Evolutionary conservation across 2,113 vertebrate genomes (phyloP).

Genomic region (Otolemur garnettii): DNA sequence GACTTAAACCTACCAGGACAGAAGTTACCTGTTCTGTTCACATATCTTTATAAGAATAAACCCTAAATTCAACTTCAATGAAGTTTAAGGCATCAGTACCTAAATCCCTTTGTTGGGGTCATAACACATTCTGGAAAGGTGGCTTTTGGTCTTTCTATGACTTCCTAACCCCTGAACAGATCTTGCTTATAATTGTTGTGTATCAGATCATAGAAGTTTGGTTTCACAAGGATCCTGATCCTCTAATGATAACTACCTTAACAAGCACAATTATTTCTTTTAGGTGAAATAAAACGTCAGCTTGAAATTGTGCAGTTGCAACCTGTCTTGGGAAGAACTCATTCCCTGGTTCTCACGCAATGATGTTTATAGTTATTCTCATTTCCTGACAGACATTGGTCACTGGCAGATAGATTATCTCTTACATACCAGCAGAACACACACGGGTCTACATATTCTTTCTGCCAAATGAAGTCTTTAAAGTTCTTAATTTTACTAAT

Average conservation of each 20-base stretch:
- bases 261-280: slow-evolving; percentile 66
- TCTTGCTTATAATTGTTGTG: slow-evolving; percentile 16
- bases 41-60: slow-evolving; percentile 3
- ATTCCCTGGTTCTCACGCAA: slow-evolving; percentile 41
- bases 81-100: neutral
- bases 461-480: neutral
- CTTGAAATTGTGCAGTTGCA: slow-evolving; percentile 72
- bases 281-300: slow-evolving; percentile 70
- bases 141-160: neutral
- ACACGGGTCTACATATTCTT: neutral
- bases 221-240: slow-evolving; percentile 1
- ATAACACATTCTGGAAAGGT: neutral
- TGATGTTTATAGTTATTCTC: slow-evolving; percentile 70
- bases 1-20: neutral
- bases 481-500: slow-evolving; percentile 26
- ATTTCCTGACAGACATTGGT: slow-evolving; percentile 60
- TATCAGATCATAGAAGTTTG: slow-evolving; percentile 30
- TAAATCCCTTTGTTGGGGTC: neutral
- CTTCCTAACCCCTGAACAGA: slow-evolving; percentile 30
- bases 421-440: neutral
- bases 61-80: neutral
- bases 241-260: slow-evolving; percentile 48
- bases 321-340: slow-evolving; percentile 50
- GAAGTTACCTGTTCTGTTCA: neutral
- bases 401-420: slow-evolving; percentile 55